Evolutionary conservation across 2,888 invertebrate species (phyloP), one percentile per base, ranked within the genome.

Genomic region (Syrphus vitripennis): DNA sequence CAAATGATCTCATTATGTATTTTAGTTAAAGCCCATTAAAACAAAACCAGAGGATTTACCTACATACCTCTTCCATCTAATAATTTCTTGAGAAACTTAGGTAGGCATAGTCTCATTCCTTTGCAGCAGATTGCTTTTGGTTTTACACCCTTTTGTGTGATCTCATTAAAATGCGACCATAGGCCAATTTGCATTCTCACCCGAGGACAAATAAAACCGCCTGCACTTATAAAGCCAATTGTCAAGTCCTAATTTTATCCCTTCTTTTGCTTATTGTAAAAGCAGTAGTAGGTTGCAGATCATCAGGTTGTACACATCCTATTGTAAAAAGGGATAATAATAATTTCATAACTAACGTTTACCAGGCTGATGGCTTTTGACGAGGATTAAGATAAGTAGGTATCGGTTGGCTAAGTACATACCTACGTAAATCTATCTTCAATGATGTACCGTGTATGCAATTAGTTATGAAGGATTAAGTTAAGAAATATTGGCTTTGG

Each of bases 101-200:
- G n/a, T n/a, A n/a, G n/a, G 40, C 7, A 45, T 2, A 34, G 61
- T 16, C n/a, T 63, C 57, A 65, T 37, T 50, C 55, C 2, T 34
- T 42, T 24, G 26, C 37, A 40, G 26, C 37, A 40, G 21, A 37
- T 31, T 16, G 24, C 5, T 21, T n/a, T n/a, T 16, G 45, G 53
- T 67, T 77, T 40, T 40, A 61, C 69, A 82, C 82, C 78, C 78
- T 79, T 83, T 70, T 67, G 59, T 79, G 26, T 70, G 67, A 87
- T 87, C 87, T 65, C 87, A 83, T 83, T 87, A 87, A 87, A 87
- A 87, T 71, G 78, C 83, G 78, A 83, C 87, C 87, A 79, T 67
- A 87, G 83, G 70, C 83, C 83, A 87, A 87, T 87, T 87, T 87
- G 78, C 57, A 59, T 83, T 87, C 87, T 75, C 82, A 82, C 78